These are phyloP conservation scores for Agriopis aurantiaria DNA, from an alignment of 2,888 invertebrate genomes.

Conservation along the genomic window DNA sequence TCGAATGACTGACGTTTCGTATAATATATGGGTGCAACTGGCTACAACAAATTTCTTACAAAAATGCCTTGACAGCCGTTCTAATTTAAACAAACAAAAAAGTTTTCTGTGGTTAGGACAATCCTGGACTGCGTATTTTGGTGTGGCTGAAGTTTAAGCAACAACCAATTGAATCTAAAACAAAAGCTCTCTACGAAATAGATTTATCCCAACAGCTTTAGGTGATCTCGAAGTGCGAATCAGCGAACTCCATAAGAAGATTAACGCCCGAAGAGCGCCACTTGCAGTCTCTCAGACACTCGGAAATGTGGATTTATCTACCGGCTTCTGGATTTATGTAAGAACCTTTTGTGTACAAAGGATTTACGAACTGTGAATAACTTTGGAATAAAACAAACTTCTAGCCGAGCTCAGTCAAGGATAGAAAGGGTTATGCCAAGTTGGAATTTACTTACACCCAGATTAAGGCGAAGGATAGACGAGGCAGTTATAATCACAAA, in stretches of 20 bases:
- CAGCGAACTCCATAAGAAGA: constrained; percentile 56
- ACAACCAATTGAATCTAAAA: constrained; percentile 32
- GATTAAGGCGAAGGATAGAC: constrained; percentile 15
- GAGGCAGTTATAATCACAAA: neutral
- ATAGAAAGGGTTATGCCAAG: constrained; percentile 23
- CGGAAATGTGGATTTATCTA: constrained; percentile 52
- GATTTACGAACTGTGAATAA: constrained; percentile 41
- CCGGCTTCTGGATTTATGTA: constrained; percentile 53
- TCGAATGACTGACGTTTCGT: no score
- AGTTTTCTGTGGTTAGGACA: no score
- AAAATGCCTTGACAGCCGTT: no score
- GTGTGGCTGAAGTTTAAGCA: constrained; percentile 2
- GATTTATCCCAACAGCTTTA: constrained; percentile 50
- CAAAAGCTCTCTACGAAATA: constrained; percentile 45
- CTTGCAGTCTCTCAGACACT: constrained; percentile 39
- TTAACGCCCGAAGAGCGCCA: constrained; percentile 50
- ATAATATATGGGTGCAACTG: no score
- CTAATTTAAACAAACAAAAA: no score
- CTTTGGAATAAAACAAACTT: constrained; percentile 41
- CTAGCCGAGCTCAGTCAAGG: constrained; percentile 22
- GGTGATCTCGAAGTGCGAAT: constrained; percentile 46
- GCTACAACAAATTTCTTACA: no score
- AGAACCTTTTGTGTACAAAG: constrained; percentile 41
- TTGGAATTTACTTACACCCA: constrained; percentile 15
- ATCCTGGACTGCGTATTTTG: neutral